Base-by-base conservation (phyloP, 2,888 invertebrate genomes). In the Melolontha melolontha region DNA sequence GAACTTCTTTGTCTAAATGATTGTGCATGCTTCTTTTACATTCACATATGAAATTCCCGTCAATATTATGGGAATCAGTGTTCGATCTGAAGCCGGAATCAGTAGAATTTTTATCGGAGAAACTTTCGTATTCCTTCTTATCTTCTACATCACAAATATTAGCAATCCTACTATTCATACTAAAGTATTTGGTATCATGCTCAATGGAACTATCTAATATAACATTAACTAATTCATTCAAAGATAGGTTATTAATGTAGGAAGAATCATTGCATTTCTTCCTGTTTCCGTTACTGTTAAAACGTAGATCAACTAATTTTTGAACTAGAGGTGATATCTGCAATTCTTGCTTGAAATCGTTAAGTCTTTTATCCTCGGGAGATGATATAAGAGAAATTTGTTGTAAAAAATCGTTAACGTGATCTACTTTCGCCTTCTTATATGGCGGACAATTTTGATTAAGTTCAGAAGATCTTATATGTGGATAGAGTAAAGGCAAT, bases 201-300 rank as follows among this genome's bases (percentile, higher is more conserved):
- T 85, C 85, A 75, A 85, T 85, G 0, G 87, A 87, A 70, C 86
- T 87, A 72, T 89, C 88, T 70, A 89, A 84, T 64, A 89, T 87
- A 68, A 87, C 89, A 76, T 89, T 87, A 49, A 89, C 89, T 82
- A 89, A 86, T 80, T 83, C 85, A 76, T 89, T 88, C 50, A 89
- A 79, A 79, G 87, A 79, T 84, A 83, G 81, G 83, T 88, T 72
- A 83, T 87, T 82, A 83, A 87, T 83, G 74, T 85, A 85, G 5
- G 86, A 86, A 0, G 86, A 84, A 71, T 87, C 84, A 67, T 85
- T 83, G 6, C 76, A 78, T 63, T 79, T 81, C 64, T 78, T 73
- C 8, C 14, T 39, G 16, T 16, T 50, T 29, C 50, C 51, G 7
- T 59, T 84, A 68, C 85, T 84, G 75, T 86, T 87, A 77, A 89